These are phyloP conservation scores for Montifringilla adamsi DNA, from an alignment of 2,113 vertebrate genomes.

Conservation along the genomic window DNA sequence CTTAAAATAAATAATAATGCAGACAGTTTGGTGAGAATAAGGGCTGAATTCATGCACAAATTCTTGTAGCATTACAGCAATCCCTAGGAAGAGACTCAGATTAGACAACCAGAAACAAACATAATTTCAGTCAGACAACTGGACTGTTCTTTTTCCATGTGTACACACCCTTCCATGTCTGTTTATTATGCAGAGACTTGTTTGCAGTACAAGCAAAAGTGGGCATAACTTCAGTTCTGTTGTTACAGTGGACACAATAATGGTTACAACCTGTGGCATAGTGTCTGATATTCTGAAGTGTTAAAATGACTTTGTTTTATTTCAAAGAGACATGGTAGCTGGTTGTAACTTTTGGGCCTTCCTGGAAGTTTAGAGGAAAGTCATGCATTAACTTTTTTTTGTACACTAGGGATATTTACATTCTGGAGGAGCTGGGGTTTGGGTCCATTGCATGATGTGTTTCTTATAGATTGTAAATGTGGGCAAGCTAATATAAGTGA, in stretches of 20 bases:
- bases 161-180: not conserved
- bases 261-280: not conserved
- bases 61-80: not conserved
- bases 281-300: not conserved
- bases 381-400: not conserved
- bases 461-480: not conserved
- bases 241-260: not conserved
- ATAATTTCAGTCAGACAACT: not conserved
- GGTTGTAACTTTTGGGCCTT: not conserved
- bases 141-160: not conserved
- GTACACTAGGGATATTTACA: not conserved
- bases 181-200: not conserved
- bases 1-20: not conserved
- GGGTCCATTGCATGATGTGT: not conserved
- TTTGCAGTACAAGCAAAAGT: not conserved
- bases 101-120: not conserved
- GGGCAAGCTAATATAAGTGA: not conserved
- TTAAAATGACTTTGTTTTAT: not conserved
- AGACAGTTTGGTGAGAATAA: not conserved
- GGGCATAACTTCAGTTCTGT: not conserved
- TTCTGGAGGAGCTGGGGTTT: not conserved
- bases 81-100: not conserved
- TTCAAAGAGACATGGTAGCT: not conserved
- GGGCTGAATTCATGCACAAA: constrained; percentile 21
- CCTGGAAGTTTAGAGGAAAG: not conserved